Percentiles rank a stretch among this genome's conserved stretches.
phyloP scores from a whole-genome alignment of 2,888 invertebrate genomes.

The Temnothorax unifasciatus region DNA sequence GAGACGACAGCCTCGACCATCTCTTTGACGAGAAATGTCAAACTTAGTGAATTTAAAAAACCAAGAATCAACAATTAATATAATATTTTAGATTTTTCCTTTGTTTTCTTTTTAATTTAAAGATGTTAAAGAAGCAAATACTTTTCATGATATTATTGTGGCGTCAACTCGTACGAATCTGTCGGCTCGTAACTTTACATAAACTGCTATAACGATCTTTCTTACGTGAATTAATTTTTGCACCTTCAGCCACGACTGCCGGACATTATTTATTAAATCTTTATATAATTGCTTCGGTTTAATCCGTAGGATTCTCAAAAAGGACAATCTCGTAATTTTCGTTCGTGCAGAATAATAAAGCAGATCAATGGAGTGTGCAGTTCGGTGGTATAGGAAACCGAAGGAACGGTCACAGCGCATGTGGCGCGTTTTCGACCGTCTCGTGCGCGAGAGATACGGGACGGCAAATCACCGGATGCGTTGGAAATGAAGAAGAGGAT shows the following conservation, averaged over 20 bases:
- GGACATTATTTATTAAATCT: slow-evolving; percentile 14
- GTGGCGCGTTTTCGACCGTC: slow-evolving; percentile 9
- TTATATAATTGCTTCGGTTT: background rate
- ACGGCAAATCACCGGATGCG: slow-evolving; percentile 76
- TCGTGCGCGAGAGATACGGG: slow-evolving; percentile 48
- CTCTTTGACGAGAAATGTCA: background rate
- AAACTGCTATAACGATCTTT: background rate
- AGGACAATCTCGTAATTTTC: background rate
- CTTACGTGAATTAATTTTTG: slow-evolving; percentile 10
- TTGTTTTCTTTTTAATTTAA: background rate
- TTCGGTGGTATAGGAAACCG: background rate
- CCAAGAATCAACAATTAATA: background rate
- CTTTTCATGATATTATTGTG: background rate
- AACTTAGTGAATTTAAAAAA: background rate
- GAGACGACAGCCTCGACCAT: background rate
- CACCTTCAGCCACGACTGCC: background rate
- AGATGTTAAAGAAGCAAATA: background rate
- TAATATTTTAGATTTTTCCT: background rate
- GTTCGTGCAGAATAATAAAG: slow-evolving; percentile 23
- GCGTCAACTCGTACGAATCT: background rate
- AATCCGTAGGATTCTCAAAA: background rate
- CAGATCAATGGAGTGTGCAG: background rate
- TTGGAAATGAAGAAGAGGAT: slow-evolving; percentile 73
- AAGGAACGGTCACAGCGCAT: slow-evolving; percentile 13
- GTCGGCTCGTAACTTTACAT: background rate